Percentiles rank a stretch among this genome's conserved stretches.
These are phyloP conservation scores for Mormyrus proboscirostris DNA, from an alignment of 2,797 vertebrate genomes.

Conservation along the genomic window DNA sequence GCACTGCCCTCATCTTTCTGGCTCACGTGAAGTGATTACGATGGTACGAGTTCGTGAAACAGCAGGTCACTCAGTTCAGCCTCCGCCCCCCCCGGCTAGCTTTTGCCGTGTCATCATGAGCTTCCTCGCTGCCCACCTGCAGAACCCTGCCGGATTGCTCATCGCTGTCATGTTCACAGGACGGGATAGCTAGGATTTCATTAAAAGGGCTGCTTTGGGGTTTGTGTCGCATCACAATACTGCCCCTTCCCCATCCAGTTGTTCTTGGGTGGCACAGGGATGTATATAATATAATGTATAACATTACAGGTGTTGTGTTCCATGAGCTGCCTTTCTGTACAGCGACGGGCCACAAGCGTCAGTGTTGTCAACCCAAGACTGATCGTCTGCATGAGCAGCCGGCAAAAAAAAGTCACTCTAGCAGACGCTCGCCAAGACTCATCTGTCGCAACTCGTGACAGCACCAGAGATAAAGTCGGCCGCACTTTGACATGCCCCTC, in stretches of 20 bases:
- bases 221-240: background rate
- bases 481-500: background rate
- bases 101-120: background rate
- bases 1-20: background rate
- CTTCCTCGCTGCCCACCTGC: background rate
- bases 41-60: slow-evolving; percentile 1
- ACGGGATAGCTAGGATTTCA: background rate
- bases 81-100: background rate
- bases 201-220: background rate
- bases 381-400: background rate
- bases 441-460: background rate
- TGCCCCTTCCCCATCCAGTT: background rate
- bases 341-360: background rate
- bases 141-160: background rate
- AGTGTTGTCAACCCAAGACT: background rate
- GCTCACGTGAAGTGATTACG: background rate
- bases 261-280: background rate
- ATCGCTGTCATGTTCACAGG: background rate
- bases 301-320: background rate
- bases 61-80: background rate
- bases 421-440: background rate
- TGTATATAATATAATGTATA: background rate
- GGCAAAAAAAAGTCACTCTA: background rate
- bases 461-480: background rate
- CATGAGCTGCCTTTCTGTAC: background rate